Conservation (phyloP, 2,888 invertebrate species). For the Spisula solida region DNA sequence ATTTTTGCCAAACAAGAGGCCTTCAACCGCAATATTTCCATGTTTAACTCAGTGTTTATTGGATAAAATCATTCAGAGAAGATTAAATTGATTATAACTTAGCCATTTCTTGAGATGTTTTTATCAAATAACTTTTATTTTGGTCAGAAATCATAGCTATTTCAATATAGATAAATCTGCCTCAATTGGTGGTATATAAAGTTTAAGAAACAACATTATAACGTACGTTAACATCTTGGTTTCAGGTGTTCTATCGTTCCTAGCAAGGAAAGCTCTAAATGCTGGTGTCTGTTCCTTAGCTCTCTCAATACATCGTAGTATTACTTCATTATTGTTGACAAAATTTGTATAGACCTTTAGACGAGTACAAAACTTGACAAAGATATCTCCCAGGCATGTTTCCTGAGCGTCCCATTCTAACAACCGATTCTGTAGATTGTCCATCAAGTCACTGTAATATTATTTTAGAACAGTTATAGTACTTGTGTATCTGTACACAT, state of each 20-base stretch:
- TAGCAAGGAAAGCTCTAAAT: conserved; percentile 85
- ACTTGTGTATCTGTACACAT: not conserved
- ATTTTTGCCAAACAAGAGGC: too few relatives aligned
- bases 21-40: too few relatives aligned
- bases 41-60: too few relatives aligned
- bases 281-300: conserved; percentile 83
- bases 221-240: conserved; percentile 85
- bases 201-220: not conserved
- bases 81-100: too few relatives aligned
- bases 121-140: too few relatives aligned
- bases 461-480: too few relatives aligned
- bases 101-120: too few relatives aligned
- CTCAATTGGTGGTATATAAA: too few relatives aligned
- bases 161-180: too few relatives aligned
- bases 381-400: conserved; percentile 85
- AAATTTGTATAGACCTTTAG: conserved; percentile 86
- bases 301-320: conserved; percentile 84
- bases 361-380: conserved; percentile 84
- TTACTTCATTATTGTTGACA: conserved; percentile 85
- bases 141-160: too few relatives aligned
- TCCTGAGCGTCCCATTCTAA: conserved; percentile 83
- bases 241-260: conserved; percentile 83
- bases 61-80: too few relatives aligned
- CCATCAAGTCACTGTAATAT: conserved; percentile 78
- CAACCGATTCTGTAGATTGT: conserved; percentile 83